Evolutionary conservation across 2,888 invertebrate species (phyloP).

Genomic region (Diogma glabrata): DNA sequence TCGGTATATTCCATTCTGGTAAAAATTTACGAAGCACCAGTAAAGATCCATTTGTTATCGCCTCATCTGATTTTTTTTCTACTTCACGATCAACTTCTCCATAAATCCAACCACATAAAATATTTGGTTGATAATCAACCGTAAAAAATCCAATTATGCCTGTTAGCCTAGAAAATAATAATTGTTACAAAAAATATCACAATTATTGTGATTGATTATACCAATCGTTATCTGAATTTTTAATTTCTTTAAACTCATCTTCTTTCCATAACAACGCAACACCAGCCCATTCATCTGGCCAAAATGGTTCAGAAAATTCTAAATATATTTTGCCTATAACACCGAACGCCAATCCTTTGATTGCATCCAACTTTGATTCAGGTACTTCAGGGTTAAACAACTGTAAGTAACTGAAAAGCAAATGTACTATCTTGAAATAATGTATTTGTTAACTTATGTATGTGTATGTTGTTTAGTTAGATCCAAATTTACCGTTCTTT

Average conservation of each 20-base stretch:
- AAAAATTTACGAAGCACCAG: conserved; percentile 33
- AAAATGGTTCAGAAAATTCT: conserved; percentile 46
- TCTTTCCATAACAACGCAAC: conserved; percentile 48
- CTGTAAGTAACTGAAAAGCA: no score
- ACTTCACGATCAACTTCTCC: conserved; percentile 49
- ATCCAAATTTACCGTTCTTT: conserved; percentile 38
- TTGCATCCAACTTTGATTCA: conserved; percentile 37
- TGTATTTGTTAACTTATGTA: no score
- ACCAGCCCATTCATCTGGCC: conserved; percentile 41
- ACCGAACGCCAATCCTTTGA: conserved; percentile 45
- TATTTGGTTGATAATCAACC: conserved; percentile 47
- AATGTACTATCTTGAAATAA: no score
- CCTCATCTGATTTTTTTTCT: conserved; percentile 45
- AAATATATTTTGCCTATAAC: conserved; percentile 51
- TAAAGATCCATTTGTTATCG: conserved; percentile 31
- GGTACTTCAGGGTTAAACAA: conserved; percentile 42
- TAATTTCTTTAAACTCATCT: conserved; percentile 31
- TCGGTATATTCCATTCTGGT: conserved; percentile 27
- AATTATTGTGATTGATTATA: no score
- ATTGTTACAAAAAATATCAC: no score
- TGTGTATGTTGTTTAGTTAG: no score
- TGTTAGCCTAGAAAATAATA: no score
- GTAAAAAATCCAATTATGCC: conserved; percentile 52
- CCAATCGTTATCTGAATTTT: not conserved
- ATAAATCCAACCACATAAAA: conserved; percentile 58